A percentile compares a stretch with the other conserved stretches of the same genome.
phyloP scores from a whole-genome alignment of 2,888 invertebrate genomes.

The Pyrrhia umbra region DNA sequence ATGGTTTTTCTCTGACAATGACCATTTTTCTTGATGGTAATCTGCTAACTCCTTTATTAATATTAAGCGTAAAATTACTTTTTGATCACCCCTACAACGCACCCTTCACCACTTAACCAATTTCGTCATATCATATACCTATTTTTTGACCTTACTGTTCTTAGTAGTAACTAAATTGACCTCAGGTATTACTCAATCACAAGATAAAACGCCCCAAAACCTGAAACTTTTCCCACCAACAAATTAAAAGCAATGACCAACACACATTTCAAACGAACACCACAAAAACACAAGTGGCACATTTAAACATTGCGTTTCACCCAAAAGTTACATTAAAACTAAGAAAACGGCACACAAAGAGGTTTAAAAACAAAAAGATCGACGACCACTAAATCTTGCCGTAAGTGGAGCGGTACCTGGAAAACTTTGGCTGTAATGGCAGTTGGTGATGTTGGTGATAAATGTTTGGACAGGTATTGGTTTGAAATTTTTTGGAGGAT shows the following conservation, averaged over 20 bases:
- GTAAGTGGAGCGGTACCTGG: slow-evolving; percentile 56
- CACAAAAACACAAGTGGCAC: slow-evolving; percentile 52
- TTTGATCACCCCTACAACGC: no score
- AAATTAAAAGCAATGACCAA: slow-evolving; percentile 11
- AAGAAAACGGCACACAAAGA: slow-evolving; percentile 46
- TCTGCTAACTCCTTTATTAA: no score
- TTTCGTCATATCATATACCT: neutral
- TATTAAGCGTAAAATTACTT: no score
- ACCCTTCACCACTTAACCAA: neutral
- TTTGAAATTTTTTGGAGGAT: slow-evolving; percentile 23
- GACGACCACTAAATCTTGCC: slow-evolving; percentile 55
- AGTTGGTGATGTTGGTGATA: slow-evolving; percentile 51
- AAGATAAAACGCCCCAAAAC: neutral
- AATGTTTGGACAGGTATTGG: slow-evolving; percentile 38
- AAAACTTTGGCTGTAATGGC: slow-evolving; percentile 51
- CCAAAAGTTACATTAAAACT: slow-evolving; percentile 66
- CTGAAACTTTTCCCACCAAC: neutral
- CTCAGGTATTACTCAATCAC: neutral
- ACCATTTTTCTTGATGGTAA: no score
- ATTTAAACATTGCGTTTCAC: slow-evolving; percentile 51
- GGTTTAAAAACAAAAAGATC: slow-evolving; percentile 60
- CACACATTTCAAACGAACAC: slow-evolving; percentile 27
- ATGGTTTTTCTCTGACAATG: neutral
- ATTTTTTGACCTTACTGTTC: neutral
- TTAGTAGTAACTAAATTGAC: neutral